These are phyloP conservation scores for Chaetodon trifascialis DNA, from an alignment of 2,113 vertebrate genomes.

Conservation along the genomic window DNA sequence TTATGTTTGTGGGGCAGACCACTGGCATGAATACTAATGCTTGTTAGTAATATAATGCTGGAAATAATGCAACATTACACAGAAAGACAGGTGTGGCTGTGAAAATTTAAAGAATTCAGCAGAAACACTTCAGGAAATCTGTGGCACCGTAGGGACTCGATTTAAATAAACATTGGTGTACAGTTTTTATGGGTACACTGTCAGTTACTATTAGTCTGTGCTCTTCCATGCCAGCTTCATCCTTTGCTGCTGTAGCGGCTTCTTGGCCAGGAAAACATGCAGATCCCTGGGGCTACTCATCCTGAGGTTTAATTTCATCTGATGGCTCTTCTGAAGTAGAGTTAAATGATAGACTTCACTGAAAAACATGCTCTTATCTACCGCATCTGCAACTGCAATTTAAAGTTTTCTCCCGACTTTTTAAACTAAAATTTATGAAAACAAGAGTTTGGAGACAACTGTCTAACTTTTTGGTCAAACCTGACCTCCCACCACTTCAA, in stretches of 20 bases:
- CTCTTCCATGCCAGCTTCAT: not conserved
- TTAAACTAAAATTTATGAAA: not conserved
- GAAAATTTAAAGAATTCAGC: conserved; percentile 38
- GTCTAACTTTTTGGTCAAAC: not conserved
- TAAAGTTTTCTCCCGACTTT: not conserved
- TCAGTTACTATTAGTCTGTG: conserved; percentile 12
- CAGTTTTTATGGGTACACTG: conserved; percentile 28
- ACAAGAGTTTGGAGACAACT: not conserved
- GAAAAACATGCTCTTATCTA: not conserved
- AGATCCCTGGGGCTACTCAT: not conserved
- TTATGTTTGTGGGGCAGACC: conserved; percentile 24
- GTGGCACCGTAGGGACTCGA: not conserved
- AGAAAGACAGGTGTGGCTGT: conserved; percentile 30
- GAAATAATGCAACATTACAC: conserved; percentile 42
- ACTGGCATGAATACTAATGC: conserved; percentile 40
- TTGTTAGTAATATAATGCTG: not conserved
- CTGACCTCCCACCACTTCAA: too few species aligned
- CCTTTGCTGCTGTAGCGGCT: not conserved
- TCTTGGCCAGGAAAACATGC: conserved; percentile 26
- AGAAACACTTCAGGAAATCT: conserved; percentile 27
- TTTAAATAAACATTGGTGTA: conserved; percentile 42
- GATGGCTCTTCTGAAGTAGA: conserved; percentile 13
- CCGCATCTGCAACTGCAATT: not conserved
- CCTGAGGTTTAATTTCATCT: conserved; percentile 15
- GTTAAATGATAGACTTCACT: not conserved